Evolutionary conservation across 2,113 vertebrate genomes (phyloP).

Genomic region (Monarcha castaneiventris): DNA sequence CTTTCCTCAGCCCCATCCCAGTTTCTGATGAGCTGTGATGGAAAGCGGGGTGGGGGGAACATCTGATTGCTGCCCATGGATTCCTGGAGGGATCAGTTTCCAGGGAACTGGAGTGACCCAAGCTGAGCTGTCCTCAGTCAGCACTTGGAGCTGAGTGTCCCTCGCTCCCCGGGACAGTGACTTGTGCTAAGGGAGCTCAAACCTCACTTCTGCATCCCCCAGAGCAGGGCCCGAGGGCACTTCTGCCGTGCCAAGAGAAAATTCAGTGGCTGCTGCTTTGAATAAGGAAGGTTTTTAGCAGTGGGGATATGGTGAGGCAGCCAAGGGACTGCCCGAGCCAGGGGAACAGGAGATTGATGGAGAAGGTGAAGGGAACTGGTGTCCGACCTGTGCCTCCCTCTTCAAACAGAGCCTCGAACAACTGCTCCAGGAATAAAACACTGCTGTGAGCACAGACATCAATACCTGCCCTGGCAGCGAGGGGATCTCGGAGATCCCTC

Average conservation of each 20-base stretch:
- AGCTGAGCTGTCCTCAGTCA: not conserved
- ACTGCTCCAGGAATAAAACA: not conserved
- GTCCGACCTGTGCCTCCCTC: not conserved
- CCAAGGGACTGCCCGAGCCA: not conserved
- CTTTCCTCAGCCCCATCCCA: not conserved
- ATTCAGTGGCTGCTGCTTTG: not conserved
- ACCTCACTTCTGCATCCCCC: not conserved
- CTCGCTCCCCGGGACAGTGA: not conserved
- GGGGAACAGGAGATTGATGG: not conserved
- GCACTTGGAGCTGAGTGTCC: not conserved
- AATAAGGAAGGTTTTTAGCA: not conserved
- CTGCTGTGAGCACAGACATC: not conserved
- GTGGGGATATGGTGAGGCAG: not conserved
- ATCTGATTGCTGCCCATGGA: not conserved
- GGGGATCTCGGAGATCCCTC: not conserved
- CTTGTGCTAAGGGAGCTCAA: not conserved
- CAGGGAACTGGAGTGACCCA: not conserved
- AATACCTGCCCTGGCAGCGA: not conserved
- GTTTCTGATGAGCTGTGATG: not conserved
- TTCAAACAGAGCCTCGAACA: not conserved
- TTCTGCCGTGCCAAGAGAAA: not conserved
- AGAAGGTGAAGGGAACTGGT: not conserved
- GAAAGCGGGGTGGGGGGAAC: not conserved
- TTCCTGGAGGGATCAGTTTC: not conserved
- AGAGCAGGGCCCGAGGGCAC: not conserved